Evolutionary conservation across 2,888 invertebrate genomes (phyloP).

Genomic region (Elysia crispata): DNA sequence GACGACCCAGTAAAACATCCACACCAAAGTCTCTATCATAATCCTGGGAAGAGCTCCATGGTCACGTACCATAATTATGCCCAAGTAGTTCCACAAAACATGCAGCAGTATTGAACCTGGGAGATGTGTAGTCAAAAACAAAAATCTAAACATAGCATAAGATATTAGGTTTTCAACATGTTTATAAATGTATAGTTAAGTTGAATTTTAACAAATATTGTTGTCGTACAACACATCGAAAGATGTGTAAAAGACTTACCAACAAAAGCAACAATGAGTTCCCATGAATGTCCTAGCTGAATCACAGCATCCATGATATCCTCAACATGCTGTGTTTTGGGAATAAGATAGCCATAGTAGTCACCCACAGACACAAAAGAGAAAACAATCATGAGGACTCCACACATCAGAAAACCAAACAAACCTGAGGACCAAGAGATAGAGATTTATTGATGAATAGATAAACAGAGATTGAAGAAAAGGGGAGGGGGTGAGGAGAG

Average conservation of each 20-base stretch:
- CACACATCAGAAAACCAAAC: constrained; percentile 84
- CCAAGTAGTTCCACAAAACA: constrained; percentile 92
- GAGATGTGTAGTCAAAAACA: not conserved
- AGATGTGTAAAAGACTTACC: constrained; percentile 78
- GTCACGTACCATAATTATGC: constrained; percentile 94
- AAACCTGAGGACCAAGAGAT: constrained; percentile 78
- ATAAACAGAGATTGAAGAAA: not conserved
- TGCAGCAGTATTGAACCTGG: constrained; percentile 89
- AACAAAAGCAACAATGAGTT: constrained; percentile 83
- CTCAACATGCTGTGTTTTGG: constrained; percentile 81
- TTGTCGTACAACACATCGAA: not conserved
- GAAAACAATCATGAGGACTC: constrained; percentile 85
- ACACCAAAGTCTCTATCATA: constrained; percentile 92
- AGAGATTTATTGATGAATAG: too few species aligned
- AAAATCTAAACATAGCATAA: not conserved
- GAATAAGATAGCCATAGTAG: constrained; percentile 82
- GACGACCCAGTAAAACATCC: constrained; percentile 92
- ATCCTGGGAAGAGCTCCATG: constrained; percentile 93
- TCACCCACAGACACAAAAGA: constrained; percentile 86
- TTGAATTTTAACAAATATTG: too few species aligned
- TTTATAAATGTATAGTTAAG: too few species aligned
- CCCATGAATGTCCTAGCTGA: constrained; percentile 85
- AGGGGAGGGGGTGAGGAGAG: not conserved
- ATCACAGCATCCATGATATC: constrained; percentile 90
- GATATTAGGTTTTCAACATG: too few species aligned